Percentiles rank a stretch among this genome's conserved stretches.
Conservation (phyloP, 2,113 vertebrate species). For the Heterotilapia buettikoferi region DNA sequence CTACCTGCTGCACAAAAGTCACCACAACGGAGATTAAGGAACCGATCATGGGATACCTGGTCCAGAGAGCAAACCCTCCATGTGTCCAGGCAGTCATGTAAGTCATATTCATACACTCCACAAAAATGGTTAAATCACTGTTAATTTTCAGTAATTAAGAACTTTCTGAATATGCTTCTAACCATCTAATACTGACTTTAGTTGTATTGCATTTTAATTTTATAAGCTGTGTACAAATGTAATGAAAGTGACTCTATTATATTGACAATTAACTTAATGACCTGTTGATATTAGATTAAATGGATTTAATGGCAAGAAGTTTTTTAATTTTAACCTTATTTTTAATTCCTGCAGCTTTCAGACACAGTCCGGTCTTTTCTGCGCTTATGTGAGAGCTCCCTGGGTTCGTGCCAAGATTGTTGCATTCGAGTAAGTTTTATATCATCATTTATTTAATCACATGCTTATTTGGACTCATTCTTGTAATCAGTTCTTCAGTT, state of each 20-base stretch:
- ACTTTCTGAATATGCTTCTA: background rate
- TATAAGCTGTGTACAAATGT: background rate
- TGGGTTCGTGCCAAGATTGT: background rate
- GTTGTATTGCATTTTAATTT: background rate
- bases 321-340: background rate
- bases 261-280: background rate
- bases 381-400: rapidly evolving
- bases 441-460: background rate
- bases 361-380: conserved; percentile 14
- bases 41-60: background rate
- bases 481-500: background rate
- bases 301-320: rapidly evolving
- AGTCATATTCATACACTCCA: background rate
- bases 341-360: conserved; percentile 31
- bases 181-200: background rate
- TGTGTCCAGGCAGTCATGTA: conserved; percentile 52
- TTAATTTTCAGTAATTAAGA: background rate
- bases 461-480: background rate
- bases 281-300: background rate
- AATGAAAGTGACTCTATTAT: background rate
- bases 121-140: background rate
- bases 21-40: background rate
- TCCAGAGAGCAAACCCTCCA: background rate
- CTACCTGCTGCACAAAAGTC: conserved; percentile 14
- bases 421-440: background rate